A percentile compares a stretch with the other conserved stretches of the same genome.
phyloP scores from a whole-genome alignment of 1,140 invertebrate genomes.

The Scaptomyza montana region DNA sequence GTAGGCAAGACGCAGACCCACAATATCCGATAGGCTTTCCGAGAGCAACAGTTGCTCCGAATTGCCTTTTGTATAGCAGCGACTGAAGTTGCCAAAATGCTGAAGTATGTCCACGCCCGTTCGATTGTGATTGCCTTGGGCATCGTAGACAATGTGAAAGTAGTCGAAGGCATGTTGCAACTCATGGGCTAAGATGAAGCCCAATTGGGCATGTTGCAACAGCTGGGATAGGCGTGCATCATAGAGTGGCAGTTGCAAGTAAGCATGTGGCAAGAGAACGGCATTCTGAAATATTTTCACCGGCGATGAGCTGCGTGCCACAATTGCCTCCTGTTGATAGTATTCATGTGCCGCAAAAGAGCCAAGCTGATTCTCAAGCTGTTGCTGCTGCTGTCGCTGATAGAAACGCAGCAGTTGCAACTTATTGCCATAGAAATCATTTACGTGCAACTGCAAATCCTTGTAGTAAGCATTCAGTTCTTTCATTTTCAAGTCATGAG shows the following conservation, averaged over 20 bases:
- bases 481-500: constrained; percentile 8
- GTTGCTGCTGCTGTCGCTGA: constrained; percentile 22
- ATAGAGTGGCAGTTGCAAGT: constrained; percentile 57
- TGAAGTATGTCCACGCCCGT: constrained; percentile 44
- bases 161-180: constrained; percentile 63
- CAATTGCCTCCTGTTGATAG: constrained; percentile 42
- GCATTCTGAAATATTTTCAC: constrained; percentile 63
- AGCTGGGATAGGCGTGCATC: constrained; percentile 38
- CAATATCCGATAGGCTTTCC: constrained; percentile 61
- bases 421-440: constrained; percentile 54
- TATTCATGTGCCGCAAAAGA: constrained; percentile 21
- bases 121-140: constrained; percentile 48
- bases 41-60: constrained; percentile 34
- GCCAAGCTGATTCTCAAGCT: constrained; percentile 28
- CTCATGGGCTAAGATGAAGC: constrained; percentile 67
- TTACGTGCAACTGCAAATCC: constrained; percentile 25
- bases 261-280: constrained; percentile 56
- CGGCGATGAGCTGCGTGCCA: constrained; percentile 56
- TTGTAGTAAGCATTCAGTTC: constrained; percentile 41
- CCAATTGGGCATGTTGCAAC: constrained; percentile 54
- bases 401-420: constrained; percentile 50
- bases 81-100: constrained; percentile 47
- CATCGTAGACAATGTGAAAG: constrained; percentile 65
- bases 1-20: constrained; percentile 53
- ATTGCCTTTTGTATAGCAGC: constrained; percentile 36